These are phyloP conservation scores for Lacerta bilineata DNA, from an alignment of 2,797 vertebrate species.

Conservation along the genomic window DNA sequence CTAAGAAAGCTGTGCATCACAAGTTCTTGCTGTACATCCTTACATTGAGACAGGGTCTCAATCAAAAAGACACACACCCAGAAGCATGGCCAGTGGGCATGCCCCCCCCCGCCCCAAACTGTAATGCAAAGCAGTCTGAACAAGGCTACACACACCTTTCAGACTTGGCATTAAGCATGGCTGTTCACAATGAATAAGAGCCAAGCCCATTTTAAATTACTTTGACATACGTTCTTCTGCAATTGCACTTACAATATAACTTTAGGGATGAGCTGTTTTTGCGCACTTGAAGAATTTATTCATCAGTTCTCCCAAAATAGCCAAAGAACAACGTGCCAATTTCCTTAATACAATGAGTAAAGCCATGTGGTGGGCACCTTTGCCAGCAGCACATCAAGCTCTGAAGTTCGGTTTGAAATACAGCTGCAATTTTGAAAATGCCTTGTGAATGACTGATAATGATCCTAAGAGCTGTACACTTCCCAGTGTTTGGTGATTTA, in stretches of 20 bases:
- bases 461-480: background rate
- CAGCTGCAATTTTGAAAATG: background rate
- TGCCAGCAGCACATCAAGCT: background rate
- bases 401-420: background rate
- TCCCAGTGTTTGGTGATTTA: background rate
- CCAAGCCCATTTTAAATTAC: background rate
- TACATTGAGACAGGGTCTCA: background rate
- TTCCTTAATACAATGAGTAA: background rate
- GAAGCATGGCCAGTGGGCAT: no score
- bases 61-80: no score
- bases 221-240: background rate
- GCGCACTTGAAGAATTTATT: background rate
- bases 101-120: background rate
- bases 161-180: background rate
- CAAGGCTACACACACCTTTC: background rate
- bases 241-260: no score
- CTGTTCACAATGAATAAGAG: no score
- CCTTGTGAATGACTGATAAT: background rate
- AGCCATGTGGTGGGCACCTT: rapidly evolving
- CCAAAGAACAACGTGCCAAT: background rate
- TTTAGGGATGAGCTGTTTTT: conserved; percentile 8
- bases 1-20: background rate
- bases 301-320: background rate
- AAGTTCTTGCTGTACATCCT: background rate
- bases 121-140: background rate